phyloP scores from a whole-genome alignment of 2,888 invertebrate genomes.

The Tipula unca region DNA sequence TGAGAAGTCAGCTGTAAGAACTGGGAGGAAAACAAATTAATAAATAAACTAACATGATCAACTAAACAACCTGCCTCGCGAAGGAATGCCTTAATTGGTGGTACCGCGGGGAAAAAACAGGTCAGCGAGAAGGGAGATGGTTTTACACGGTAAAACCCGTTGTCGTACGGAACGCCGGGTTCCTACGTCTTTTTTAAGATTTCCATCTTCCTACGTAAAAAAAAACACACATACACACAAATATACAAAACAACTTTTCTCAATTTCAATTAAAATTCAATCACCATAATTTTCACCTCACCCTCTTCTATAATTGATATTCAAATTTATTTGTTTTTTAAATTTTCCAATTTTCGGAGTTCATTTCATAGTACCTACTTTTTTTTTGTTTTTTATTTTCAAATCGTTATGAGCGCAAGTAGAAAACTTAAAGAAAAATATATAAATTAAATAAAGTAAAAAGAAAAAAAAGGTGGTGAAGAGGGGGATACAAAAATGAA shows the following conservation, averaged over 20 bases:
- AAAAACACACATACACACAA: background rate
- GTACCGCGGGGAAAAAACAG: too few species aligned
- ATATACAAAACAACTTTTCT: background rate
- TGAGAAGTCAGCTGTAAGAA: too few species aligned
- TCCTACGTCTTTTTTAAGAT: too few species aligned
- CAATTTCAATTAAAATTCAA: slow-evolving; percentile 8
- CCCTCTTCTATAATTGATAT: background rate
- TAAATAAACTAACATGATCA: too few species aligned
- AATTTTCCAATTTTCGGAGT: background rate
- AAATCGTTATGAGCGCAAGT: background rate
- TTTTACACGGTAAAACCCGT: too few species aligned
- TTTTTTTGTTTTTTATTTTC: background rate
- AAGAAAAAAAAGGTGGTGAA: background rate
- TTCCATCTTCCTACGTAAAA: too few species aligned
- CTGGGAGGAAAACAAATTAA: too few species aligned
- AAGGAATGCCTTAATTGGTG: too few species aligned
- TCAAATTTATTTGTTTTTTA: background rate
- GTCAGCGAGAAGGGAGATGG: too few species aligned
- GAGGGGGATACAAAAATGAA: background rate
- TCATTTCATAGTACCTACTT: background rate
- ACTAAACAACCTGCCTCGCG: too few species aligned
- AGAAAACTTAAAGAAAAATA: background rate
- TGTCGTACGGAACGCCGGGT: too few species aligned
- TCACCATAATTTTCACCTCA: background rate
- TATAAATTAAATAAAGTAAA: background rate